These are phyloP conservation scores for Coregonus clupeaformis DNA, from an alignment of 2,113 vertebrate species.

Conservation along the genomic window DNA sequence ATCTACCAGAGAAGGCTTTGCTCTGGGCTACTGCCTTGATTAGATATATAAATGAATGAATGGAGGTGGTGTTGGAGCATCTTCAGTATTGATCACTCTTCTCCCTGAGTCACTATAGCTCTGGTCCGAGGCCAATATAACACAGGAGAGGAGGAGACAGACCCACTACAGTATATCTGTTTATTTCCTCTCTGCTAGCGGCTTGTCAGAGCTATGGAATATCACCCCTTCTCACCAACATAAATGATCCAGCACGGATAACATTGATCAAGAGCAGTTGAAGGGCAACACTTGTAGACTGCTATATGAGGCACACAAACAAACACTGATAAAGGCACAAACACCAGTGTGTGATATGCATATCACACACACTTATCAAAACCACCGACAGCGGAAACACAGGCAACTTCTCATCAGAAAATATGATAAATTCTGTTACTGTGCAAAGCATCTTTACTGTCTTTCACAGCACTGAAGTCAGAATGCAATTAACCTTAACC, in stretches of 20 bases:
- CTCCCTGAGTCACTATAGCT: slow-evolving; percentile 37
- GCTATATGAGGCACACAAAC: background rate
- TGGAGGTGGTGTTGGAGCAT: slow-evolving; percentile 29
- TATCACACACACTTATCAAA: no score
- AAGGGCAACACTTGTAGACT: background rate
- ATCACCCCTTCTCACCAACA: slow-evolving; percentile 14
- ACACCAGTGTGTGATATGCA: background rate
- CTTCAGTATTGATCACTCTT: slow-evolving; percentile 48
- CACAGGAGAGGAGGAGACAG: background rate
- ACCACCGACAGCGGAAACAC: no score
- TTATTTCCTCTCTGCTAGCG: slow-evolving; percentile 10
- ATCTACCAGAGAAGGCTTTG: background rate
- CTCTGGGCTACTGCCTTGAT: slow-evolving; percentile 23
- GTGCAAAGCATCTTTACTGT: background rate
- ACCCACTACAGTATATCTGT: slow-evolving; percentile 12
- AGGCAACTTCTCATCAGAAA: no score
- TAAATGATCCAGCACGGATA: background rate
- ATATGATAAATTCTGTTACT: no score
- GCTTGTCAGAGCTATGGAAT: slow-evolving; percentile 36
- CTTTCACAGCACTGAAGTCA: background rate
- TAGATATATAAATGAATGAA: slow-evolving; percentile 54
- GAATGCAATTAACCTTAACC: no score
- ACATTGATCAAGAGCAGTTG: background rate
- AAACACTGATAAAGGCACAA: background rate
- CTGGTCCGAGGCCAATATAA: slow-evolving; percentile 4